Base-by-base conservation (phyloP, 1,140 invertebrate species). In the Holotrichia oblita region DNA sequence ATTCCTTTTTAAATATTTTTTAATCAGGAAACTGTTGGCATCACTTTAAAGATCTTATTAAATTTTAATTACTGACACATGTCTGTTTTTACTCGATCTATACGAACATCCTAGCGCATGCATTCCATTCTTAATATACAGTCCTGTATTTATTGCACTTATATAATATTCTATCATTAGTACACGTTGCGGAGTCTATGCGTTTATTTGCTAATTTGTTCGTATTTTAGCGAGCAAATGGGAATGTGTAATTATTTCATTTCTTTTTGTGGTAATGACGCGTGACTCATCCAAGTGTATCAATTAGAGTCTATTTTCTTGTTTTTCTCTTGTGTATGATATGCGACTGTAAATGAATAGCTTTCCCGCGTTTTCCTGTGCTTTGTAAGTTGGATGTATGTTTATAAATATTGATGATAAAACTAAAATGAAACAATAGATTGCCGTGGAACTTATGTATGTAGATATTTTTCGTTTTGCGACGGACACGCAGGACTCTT, bases 141-240 rank as follows among this genome's bases (percentile, higher is more conserved):
- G 0, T 55, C 17, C 14, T 55, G 48, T 55, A 14, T 17, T n/a
- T 55, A 17, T 17, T 17, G 48, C 48, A n/a, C 14, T 55, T 55
- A 55, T 55, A 55, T 17, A 55, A 55, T 55, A 55, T 55, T 55
- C 48, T 55, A 55, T 55, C 48, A 55, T 55, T 55, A 55, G 48
- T 55, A n/a, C 6, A 55, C 48, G 48, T 55, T 55, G 48, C 48
- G 14, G 48, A n/a, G 48, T 55, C 17, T 55, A 55, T 55, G 48
- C 48, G 48, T 55, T 55, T 55, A 55, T 55, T 55, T 6, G 48
- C 10, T 55, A 55, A 55, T 55, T 55, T 55, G 48, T n/a, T n/a
- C 48, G 48, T 55, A 55, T 55, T 55, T n/a, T 9, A 55, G 14
- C 9, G 48, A 55, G 48, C 14, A 55, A 55, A 55, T 55, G 48